phyloP scores from a whole-genome alignment of 2,113 vertebrate genomes.

The Microcebus griseorufus region DNA sequence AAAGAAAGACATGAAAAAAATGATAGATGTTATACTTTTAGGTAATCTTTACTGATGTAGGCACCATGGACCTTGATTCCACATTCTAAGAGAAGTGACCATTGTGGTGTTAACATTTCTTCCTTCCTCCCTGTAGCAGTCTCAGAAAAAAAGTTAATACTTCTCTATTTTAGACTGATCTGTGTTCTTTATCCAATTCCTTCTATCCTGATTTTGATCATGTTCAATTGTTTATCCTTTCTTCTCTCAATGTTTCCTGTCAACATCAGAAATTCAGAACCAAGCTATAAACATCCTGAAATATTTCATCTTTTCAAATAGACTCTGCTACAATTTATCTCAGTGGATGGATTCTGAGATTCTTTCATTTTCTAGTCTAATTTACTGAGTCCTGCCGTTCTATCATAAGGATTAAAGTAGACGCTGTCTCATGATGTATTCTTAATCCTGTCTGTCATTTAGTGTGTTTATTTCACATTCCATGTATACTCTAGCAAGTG shows the following conservation, averaged over 20 bases:
- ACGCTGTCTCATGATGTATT: neutral
- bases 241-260: neutral
- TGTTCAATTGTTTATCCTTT: neutral
- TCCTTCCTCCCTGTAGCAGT: rapidly evolving
- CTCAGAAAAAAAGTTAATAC: neutral
- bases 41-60: neutral
- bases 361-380: neutral
- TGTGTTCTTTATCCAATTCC: neutral
- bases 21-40: rapidly evolving
- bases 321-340: neutral
- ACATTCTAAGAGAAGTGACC: neutral
- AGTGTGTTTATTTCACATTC: neutral
- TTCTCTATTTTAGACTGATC: neutral
- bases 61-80: neutral
- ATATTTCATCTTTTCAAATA: neutral
- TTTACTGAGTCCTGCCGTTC: neutral
- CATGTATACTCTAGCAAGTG: neutral
- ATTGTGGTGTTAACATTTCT: neutral
- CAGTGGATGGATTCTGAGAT: neutral
- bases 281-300: neutral
- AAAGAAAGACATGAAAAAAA: neutral
- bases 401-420: neutral
- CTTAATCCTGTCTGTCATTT: neutral
- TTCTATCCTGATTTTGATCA: neutral
- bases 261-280: neutral